Evolutionary conservation across 2,888 invertebrate species (phyloP), one percentile per base, ranked within the genome.

Genomic region (Hermodice carunculata): DNA sequence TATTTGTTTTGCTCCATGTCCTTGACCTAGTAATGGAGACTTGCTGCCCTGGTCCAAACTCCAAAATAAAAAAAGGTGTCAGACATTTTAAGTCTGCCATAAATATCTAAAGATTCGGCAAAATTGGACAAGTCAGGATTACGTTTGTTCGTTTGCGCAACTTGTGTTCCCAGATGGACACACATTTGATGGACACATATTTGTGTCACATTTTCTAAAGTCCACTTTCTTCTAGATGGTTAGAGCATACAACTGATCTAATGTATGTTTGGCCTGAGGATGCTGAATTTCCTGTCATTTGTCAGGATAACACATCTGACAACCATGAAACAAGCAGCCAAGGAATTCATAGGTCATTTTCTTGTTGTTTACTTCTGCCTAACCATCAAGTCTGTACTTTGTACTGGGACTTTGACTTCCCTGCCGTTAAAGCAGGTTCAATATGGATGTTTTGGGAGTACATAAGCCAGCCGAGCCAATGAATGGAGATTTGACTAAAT

Each of bases 31-130:
- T 75, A 56, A 34, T 70, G 73, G 6, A 81, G 32, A 26, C n/a
- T n/a, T n/a, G n/a, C n/a, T n/a, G n/a, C n/a, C n/a, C n/a, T n/a
- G n/a, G n/a, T n/a, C n/a, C n/a, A n/a, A n/a, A n/a, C n/a, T n/a
- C n/a, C n/a, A n/a, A n/a, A n/a, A n/a, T n/a, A n/a, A n/a, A n/a
- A n/a, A n/a, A n/a, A n/a, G n/a, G n/a, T n/a, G n/a, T n/a, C n/a
- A n/a, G n/a, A n/a, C 75, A 58, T 63, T 75, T 64, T 5, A 71
- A 71, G 48, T 76, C 74, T 0, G 76, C 76, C 22, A 77, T 22
- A 1, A 6, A 73, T 11, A 19, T 73, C 66, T 22, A 70, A 22
- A 1, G 19, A 22, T 11, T 65, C 22, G 3, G 71, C 58, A 32
- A 63, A 76, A 11, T 29, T 24, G 22, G 29, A 14, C 5, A 26